phyloP scores from a whole-genome alignment of 2,888 invertebrate species.

The Tiliacea citrago region DNA sequence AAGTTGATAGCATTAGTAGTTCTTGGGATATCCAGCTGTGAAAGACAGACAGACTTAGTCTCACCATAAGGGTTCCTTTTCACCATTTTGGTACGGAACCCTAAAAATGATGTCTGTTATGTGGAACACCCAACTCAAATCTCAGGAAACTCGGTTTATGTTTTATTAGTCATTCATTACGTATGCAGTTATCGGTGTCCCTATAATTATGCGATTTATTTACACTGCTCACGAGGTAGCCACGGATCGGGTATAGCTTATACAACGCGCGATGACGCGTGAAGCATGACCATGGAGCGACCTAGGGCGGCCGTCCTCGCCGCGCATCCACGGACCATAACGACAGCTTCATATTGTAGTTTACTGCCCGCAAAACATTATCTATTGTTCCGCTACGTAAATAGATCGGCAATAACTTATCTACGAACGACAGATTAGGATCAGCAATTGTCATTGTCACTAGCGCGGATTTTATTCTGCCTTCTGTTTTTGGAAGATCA shows the following conservation, averaged over 20 bases:
- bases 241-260: constrained; percentile 68
- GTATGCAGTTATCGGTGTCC: constrained; percentile 23
- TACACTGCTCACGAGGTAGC: constrained; percentile 59
- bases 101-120: constrained; percentile 8
- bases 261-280: constrained; percentile 83
- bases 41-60: too few species aligned
- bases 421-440: constrained; percentile 46
- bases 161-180: constrained; percentile 1
- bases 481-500: constrained; percentile 27
- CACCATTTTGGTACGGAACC: too few species aligned
- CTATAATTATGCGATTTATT: constrained; percentile 22
- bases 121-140: not conserved
- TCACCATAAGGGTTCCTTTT: too few species aligned
- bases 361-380: constrained; percentile 68
- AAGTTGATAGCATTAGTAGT: too few species aligned
- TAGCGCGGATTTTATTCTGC: constrained; percentile 26
- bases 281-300: constrained; percentile 84
- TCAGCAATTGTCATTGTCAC: constrained; percentile 44
- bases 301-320: constrained; percentile 84
- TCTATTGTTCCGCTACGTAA: constrained; percentile 71
- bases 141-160: constrained; percentile 3
- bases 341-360: constrained; percentile 72
- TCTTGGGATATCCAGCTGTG: too few species aligned
- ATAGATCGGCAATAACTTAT: constrained; percentile 64
- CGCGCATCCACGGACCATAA: constrained; percentile 83